phyloP scores from a whole-genome alignment of 53 echinoderm and acorn worm species.

The Astropecten irregularis region DNA sequence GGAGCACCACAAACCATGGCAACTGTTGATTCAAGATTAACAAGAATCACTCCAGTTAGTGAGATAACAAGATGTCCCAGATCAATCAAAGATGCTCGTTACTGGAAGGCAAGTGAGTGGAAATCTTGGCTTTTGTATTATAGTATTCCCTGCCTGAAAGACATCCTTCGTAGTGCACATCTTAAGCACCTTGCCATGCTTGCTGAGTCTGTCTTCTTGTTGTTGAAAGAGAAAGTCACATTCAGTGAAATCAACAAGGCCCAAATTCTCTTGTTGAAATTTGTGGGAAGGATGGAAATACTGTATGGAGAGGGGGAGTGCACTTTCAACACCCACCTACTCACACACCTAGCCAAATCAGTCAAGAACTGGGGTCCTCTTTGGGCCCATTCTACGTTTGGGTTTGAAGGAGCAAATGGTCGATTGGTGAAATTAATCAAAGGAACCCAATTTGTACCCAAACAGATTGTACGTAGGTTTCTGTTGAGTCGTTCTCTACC shows the following conservation, averaged over 20 bases:
- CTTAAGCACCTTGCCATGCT: conserved; percentile 15
- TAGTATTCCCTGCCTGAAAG: conserved; percentile 8
- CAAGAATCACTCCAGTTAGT: conserved; percentile 9
- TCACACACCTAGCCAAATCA: conserved; percentile 50
- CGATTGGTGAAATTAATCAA: conserved; percentile 18
- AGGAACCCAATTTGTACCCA: conserved; percentile 57
- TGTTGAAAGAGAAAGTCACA: too few species aligned
- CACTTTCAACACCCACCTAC: conserved; percentile 61
- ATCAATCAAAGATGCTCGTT: background rate
- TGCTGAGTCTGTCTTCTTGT: too few species aligned
- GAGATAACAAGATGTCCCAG: conserved; percentile 33
- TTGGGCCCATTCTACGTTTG: conserved; percentile 66
- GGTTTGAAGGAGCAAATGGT: conserved; percentile 64
- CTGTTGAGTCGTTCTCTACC: background rate
- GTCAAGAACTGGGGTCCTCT: conserved; percentile 70
- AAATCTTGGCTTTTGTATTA: conserved; percentile 29
- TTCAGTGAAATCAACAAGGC: conserved; percentile 45
- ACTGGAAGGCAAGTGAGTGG: conserved; percentile 45
- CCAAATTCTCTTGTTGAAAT: conserved; percentile 37
- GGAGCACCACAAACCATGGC: conserved; percentile 3
- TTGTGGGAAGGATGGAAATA: conserved; percentile 54
- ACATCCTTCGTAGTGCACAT: background rate
- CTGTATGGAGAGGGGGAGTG: conserved; percentile 55
- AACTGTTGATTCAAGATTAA: background rate
- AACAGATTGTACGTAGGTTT: conserved; percentile 39